Conservation (phyloP, 2,888 invertebrate species). For the Patella pellucida region DNA sequence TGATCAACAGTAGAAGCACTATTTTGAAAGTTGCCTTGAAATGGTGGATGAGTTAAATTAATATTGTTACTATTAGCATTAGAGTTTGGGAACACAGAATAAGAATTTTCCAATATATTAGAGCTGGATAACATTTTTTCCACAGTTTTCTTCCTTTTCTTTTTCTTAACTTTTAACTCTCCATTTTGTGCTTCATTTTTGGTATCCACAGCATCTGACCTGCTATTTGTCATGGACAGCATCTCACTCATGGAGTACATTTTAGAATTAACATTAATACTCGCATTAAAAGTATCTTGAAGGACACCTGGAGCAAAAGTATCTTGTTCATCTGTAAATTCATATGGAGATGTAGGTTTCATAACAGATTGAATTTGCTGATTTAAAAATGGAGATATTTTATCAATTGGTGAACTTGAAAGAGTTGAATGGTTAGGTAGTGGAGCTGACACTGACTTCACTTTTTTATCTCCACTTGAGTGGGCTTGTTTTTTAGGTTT, state of each 20-base stretch:
- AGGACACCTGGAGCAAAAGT: background rate
- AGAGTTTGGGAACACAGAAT: slow-evolving; percentile 9
- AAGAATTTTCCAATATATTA: background rate
- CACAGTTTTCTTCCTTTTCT: slow-evolving; percentile 19
- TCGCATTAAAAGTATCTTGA: background rate
- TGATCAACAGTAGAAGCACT: slow-evolving; percentile 17
- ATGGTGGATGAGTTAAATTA: background rate
- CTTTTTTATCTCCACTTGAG: background rate
- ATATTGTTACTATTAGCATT: slow-evolving; percentile 9
- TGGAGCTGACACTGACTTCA: background rate
- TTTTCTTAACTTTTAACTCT: slow-evolving; percentile 23
- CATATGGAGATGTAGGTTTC: background rate
- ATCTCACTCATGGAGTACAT: slow-evolving; percentile 3
- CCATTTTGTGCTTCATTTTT: slow-evolving; percentile 6
- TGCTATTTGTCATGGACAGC: background rate
- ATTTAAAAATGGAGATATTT: background rate
- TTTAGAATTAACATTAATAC: slow-evolving; percentile 4
- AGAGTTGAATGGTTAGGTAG: background rate
- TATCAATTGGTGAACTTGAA: background rate
- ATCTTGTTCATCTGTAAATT: background rate
- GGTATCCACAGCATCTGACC: background rate
- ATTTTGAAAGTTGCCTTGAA: slow-evolving; percentile 1
- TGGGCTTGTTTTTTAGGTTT: background rate
- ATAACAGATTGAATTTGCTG: background rate
- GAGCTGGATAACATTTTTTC: background rate